Percentiles rank a stretch among this genome's conserved stretches.
Evolutionary conservation across 2,888 invertebrate species (phyloP).

Genomic region (Pediacus dermestoides): DNA sequence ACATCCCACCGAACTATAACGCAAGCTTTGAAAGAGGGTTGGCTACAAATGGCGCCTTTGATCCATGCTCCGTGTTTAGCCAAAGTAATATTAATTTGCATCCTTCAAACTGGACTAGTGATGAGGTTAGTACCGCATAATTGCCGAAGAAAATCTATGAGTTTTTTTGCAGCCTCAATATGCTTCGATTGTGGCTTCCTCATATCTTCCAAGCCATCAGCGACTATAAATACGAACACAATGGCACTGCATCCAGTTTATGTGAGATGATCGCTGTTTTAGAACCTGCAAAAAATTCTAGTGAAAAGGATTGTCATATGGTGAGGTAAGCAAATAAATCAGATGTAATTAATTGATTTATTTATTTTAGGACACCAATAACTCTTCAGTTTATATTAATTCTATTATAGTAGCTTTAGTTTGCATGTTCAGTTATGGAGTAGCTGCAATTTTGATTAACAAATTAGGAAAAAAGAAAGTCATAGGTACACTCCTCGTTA

Average conservation of each 20-base stretch:
- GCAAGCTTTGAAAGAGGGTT: constrained; percentile 57
- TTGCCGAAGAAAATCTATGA: too few species aligned
- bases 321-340: constrained; percentile 25
- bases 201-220: constrained; percentile 72
- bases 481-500: constrained; percentile 25
- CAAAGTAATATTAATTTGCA: constrained; percentile 59
- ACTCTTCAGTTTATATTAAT: constrained; percentile 30
- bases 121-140: constrained; percentile 54
- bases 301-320: constrained; percentile 24
- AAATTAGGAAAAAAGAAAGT: constrained; percentile 31
- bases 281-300: constrained; percentile 10
- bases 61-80: constrained; percentile 59
- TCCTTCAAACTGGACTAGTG: constrained; percentile 61
- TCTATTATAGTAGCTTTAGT: constrained; percentile 27
- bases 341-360: background rate
- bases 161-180: constrained; percentile 66
- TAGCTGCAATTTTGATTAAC: constrained; percentile 32
- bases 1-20: constrained; percentile 35
- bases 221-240: constrained; percentile 36
- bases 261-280: constrained; percentile 53
- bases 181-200: constrained; percentile 80
- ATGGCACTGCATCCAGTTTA: constrained; percentile 42
- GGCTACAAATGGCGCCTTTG: constrained; percentile 61
- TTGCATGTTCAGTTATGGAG: constrained; percentile 26
- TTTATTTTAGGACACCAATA: constrained; percentile 26